phyloP scores from a whole-genome alignment of 2,797 vertebrate species.

The Philypnodon macrostomus region DNA sequence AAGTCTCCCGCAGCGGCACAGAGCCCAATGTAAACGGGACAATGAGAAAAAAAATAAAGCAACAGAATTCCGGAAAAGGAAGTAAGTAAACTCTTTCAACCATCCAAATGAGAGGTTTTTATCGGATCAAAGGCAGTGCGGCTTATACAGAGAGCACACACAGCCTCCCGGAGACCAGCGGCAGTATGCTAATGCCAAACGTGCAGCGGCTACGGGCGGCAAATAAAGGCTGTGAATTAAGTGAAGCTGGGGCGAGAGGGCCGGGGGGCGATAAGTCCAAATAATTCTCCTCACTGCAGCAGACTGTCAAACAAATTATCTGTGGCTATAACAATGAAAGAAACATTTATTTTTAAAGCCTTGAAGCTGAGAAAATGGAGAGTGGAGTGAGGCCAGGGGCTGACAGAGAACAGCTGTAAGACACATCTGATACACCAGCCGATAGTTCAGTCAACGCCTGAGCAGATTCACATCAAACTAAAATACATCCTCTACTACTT shows the following conservation, averaged over 20 bases:
- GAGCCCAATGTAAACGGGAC: conserved; percentile 58
- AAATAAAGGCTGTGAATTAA: conserved; percentile 56
- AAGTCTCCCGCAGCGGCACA: conserved; percentile 18
- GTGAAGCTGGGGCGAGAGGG: conserved; percentile 31
- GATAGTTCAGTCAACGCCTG: background rate
- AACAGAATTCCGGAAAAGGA: conserved; percentile 21
- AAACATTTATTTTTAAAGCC: conserved; percentile 35
- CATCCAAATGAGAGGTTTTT: conserved; percentile 69
- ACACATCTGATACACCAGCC: background rate
- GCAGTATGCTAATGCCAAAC: conserved; percentile 72
- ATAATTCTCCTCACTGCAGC: conserved; percentile 58
- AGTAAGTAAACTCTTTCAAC: conserved; percentile 66
- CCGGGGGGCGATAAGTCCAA: conserved; percentile 64
- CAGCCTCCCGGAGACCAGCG: conserved; percentile 50
- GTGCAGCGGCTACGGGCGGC: conserved; percentile 31
- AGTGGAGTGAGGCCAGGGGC: background rate
- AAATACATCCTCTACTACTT: too few relatives aligned
- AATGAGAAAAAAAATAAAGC: conserved; percentile 25
- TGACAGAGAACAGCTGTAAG: background rate
- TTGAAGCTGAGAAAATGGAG: conserved; percentile 11
- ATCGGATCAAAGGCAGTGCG: conserved; percentile 65
- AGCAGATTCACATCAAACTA: background rate
- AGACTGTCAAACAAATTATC: conserved; percentile 48
- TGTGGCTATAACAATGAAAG: conserved; percentile 37
- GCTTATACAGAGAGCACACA: conserved; percentile 19